A percentile compares a stretch with the other conserved stretches of the same genome.
Conservation (phyloP, 30 jellyfish, hydroid and myxozoan species). For the Morbakka virulenta region DNA sequence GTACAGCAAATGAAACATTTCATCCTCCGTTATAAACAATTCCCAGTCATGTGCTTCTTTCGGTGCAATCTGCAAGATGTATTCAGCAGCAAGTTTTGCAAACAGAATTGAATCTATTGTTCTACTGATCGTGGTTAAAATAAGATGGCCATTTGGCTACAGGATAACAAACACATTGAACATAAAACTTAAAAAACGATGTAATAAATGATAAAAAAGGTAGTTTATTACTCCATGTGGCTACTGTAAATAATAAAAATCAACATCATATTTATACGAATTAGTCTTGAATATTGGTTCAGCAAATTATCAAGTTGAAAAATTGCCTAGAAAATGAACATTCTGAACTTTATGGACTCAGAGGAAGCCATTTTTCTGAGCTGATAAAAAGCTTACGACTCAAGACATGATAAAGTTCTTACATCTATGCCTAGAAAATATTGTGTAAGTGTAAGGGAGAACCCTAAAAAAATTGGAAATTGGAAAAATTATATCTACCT, state of each 20-base stretch:
- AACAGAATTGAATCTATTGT: conserved; percentile 57
- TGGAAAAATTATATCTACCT: too few relatives aligned
- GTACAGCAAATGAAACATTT: conserved; percentile 57
- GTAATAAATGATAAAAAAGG: neutral
- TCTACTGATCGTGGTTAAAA: conserved; percentile 79
- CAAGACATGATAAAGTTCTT: too few relatives aligned
- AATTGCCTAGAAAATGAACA: too few relatives aligned
- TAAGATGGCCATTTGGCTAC: conserved; percentile 94
- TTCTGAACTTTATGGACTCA: too few relatives aligned
- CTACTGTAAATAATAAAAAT: too few relatives aligned
- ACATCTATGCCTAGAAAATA: too few relatives aligned
- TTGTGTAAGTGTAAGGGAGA: too few relatives aligned
- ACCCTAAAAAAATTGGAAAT: too few relatives aligned
- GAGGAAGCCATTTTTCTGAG: too few relatives aligned
- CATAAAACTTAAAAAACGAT: neutral
- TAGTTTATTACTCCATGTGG: neutral
- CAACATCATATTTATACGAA: neutral
- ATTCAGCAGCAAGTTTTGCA: conserved; percentile 93
- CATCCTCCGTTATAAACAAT: conserved; percentile 72
- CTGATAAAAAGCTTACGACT: too few relatives aligned
- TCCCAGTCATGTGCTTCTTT: conserved; percentile 84
- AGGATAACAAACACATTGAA: neutral
- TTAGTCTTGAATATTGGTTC: too few relatives aligned
- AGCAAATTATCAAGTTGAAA: too few relatives aligned
- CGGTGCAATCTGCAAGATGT: conserved; percentile 81